These are phyloP conservation scores for Corydoras sp. DNA, from an alignment of 2,113 vertebrate genomes.

Conservation along the genomic window DNA sequence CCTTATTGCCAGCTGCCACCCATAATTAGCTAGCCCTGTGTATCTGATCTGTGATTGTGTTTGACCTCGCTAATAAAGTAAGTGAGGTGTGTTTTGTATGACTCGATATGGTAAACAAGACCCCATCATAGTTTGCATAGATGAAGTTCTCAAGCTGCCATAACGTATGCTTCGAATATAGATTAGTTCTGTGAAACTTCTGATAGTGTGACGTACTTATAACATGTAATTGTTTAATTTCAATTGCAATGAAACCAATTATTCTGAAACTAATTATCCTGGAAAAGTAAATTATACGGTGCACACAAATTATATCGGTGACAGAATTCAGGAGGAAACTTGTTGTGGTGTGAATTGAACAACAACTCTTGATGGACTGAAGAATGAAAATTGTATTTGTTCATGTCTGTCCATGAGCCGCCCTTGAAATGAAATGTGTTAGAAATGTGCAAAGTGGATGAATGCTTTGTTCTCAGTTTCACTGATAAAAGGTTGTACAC, in stretches of 20 bases:
- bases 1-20: slow-evolving; percentile 68
- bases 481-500: neutral
- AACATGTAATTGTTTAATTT: neutral
- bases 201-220: neutral
- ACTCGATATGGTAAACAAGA: slow-evolving; percentile 20
- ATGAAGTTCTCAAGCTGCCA: slow-evolving; percentile 31
- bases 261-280: too few relatives aligned
- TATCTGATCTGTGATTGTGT: slow-evolving; percentile 70
- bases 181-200: slow-evolving; percentile 15
- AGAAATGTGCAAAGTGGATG: neutral
- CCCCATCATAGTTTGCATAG: slow-evolving; percentile 31
- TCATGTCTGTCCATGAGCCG: too few relatives aligned
- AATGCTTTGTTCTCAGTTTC: neutral
- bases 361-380: too few relatives aligned
- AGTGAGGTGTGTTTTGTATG: slow-evolving; percentile 44
- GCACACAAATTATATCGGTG: neutral
- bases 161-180: neutral
- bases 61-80: slow-evolving; percentile 69
- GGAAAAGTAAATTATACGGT: neutral
- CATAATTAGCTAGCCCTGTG: slow-evolving; percentile 65
- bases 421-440: neutral
- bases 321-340: neutral
- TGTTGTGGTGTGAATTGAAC: too few relatives aligned
- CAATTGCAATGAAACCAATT: neutral
- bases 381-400: too few relatives aligned